These are phyloP conservation scores for Spondyliosoma cantharus DNA, from an alignment of 2,797 vertebrate species.

Conservation along the genomic window DNA sequence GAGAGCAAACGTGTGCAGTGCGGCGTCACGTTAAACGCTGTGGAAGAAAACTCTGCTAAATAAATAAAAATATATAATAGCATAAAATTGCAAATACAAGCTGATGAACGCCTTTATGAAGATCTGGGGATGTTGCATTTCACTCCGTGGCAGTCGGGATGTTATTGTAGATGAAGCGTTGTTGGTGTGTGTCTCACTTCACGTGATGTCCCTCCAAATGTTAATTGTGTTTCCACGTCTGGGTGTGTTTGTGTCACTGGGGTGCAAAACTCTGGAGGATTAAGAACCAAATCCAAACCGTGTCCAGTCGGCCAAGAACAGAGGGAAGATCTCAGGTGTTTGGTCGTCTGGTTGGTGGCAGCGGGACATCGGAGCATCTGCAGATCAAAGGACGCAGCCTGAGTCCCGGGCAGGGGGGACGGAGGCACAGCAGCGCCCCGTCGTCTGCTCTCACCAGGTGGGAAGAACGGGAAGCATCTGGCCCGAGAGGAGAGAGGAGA, in stretches of 20 bases:
- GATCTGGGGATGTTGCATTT: background rate
- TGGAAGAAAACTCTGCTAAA: too few relatives aligned
- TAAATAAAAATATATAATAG: too few relatives aligned
- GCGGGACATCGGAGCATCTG: constrained; percentile 21
- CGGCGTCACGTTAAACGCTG: too few relatives aligned
- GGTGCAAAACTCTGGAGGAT: background rate
- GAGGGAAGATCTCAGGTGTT: constrained; percentile 41
- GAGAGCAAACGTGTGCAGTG: too few relatives aligned
- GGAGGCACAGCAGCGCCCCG: constrained; percentile 25
- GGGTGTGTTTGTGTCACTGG: background rate
- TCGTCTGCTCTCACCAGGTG: constrained; percentile 51
- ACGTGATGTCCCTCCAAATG: background rate
- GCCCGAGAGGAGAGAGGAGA: background rate
- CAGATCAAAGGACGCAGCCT: constrained; percentile 51
- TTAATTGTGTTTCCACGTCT: background rate
- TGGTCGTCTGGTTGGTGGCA: constrained; percentile 1
- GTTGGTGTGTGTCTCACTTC: too few relatives aligned
- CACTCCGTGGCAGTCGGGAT: background rate
- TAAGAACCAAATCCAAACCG: background rate
- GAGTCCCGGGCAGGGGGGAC: constrained; percentile 20
- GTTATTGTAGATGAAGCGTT: background rate
- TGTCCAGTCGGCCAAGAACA: background rate
- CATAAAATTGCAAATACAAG: background rate
- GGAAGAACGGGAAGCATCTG: constrained; percentile 51
- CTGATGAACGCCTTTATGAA: background rate